Percentiles rank a stretch among this genome's conserved stretches.
These are phyloP conservation scores for Taenioides sp. DNA, from an alignment of 2,797 vertebrate genomes.

Conservation along the genomic window DNA sequence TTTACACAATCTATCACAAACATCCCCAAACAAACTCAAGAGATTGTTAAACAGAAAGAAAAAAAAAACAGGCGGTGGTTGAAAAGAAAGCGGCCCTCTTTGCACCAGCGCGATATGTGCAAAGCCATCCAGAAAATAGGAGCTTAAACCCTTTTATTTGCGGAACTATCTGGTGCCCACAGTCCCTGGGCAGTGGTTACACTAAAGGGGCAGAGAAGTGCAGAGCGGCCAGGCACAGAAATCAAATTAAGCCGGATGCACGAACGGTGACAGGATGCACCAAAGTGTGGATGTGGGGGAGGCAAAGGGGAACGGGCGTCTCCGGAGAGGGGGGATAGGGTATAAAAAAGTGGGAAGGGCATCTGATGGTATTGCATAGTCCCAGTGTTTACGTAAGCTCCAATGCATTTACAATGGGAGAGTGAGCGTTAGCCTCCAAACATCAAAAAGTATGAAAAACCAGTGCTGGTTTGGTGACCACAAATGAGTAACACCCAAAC, in stretches of 20 bases:
- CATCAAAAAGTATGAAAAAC: too few relatives aligned
- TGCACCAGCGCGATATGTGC: constrained; percentile 44
- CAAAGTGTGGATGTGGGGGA: constrained; percentile 71
- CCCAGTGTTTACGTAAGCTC: too few relatives aligned
- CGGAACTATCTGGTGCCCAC: constrained; percentile 79
- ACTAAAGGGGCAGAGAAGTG: constrained; percentile 77
- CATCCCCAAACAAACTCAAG: constrained; percentile 20
- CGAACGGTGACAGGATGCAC: constrained; percentile 73
- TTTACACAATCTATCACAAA: constrained; percentile 22
- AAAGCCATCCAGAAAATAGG: constrained; percentile 75
- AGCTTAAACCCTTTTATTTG: constrained; percentile 78
- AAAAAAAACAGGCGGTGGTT: constrained; percentile 3
- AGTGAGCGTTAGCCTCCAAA: too few relatives aligned
- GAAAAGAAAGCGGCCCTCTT: constrained; percentile 22
- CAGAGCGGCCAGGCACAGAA: constrained; percentile 72
- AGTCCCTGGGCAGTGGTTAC: constrained; percentile 72
- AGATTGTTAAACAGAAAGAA: constrained; percentile 16
- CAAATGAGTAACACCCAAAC: too few relatives aligned
- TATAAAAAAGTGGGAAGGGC: background rate
- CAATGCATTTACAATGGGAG: too few relatives aligned
- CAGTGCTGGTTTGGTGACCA: too few relatives aligned
- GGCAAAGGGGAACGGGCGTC: constrained; percentile 54
- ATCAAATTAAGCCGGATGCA: constrained; percentile 77
- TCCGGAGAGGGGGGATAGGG: constrained; percentile 33
- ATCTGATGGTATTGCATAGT: background rate